Evolutionary conservation across 2,797 vertebrate species (phyloP).

Genomic region (Coranthus polyacanthus): DNA sequence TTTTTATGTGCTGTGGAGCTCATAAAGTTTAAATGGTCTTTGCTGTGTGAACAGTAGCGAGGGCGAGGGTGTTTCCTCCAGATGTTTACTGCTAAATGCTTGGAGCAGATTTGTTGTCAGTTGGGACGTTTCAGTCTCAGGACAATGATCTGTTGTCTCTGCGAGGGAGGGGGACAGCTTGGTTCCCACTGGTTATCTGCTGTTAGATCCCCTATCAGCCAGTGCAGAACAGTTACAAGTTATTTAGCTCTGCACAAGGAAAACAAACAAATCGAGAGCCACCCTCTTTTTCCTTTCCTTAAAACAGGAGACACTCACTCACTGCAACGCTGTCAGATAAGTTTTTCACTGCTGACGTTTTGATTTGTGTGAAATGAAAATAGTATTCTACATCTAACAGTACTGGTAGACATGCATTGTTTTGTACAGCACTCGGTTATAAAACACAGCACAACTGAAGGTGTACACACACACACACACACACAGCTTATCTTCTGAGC

Average conservation of each 20-base stretch:
- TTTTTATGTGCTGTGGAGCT: neutral
- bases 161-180: constrained; percentile 55
- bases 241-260: constrained; percentile 24
- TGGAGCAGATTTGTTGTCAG: constrained; percentile 47
- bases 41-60: neutral
- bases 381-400: neutral
- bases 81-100: constrained; percentile 62
- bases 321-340: neutral
- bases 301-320: constrained; percentile 4
- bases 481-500: constrained; percentile 31
- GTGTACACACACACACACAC: neutral
- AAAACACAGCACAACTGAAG: constrained; percentile 4
- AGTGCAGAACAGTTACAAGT: constrained; percentile 28
- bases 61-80: constrained; percentile 63
- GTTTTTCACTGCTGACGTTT: neutral
- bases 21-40: neutral
- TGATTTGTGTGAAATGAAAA: neutral
- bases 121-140: constrained; percentile 41
- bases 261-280: constrained; percentile 62
- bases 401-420: neutral
- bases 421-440: neutral
- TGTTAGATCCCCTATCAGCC: constrained; percentile 59
- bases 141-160: constrained; percentile 56
- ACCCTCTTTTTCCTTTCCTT: constrained; percentile 28
- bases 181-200: constrained; percentile 74